Evolutionary conservation across 2,797 vertebrate species (phyloP).

Genomic region (Lycodopsis pacificus): DNA sequence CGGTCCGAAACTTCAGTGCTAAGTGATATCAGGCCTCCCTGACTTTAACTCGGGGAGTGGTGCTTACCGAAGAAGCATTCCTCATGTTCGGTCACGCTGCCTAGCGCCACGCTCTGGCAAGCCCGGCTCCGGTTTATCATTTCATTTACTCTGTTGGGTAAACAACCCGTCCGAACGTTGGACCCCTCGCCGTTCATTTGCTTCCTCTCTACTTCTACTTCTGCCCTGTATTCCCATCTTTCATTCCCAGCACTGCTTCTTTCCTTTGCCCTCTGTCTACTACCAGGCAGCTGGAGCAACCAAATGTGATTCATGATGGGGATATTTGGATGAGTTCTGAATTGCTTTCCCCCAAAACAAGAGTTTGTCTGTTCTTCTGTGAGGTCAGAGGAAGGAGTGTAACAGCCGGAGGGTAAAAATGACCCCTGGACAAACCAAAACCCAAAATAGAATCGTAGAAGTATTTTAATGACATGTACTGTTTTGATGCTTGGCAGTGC

Average conservation of each 20-base stretch:
- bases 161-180: constrained; percentile 63
- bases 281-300: constrained; percentile 14
- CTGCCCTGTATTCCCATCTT: constrained; percentile 1
- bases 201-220: constrained; percentile 21
- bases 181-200: constrained; percentile 32
- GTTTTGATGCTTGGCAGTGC: constrained; percentile 45
- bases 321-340: constrained; percentile 35
- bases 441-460: constrained; percentile 59
- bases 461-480: constrained; percentile 56
- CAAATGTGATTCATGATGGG: constrained; percentile 39
- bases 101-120: constrained; percentile 58
- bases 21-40: constrained; percentile 63
- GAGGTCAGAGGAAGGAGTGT: constrained; percentile 55
- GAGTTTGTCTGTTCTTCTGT: constrained; percentile 56
- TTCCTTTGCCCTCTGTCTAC: neutral
- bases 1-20: constrained; percentile 46
- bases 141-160: constrained; percentile 76
- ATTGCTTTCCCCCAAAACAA: constrained; percentile 26
- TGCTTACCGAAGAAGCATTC: constrained; percentile 69
- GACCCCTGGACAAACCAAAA: constrained; percentile 51
- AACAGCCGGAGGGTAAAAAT: constrained; percentile 54
- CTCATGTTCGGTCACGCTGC: constrained; percentile 74
- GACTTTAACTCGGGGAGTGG: constrained; percentile 58
- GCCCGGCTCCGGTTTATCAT: constrained; percentile 62
- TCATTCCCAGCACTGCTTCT: neutral